Conservation (phyloP, 1,140 invertebrate genomes). For the Heliconius hewitsoni region DNA sequence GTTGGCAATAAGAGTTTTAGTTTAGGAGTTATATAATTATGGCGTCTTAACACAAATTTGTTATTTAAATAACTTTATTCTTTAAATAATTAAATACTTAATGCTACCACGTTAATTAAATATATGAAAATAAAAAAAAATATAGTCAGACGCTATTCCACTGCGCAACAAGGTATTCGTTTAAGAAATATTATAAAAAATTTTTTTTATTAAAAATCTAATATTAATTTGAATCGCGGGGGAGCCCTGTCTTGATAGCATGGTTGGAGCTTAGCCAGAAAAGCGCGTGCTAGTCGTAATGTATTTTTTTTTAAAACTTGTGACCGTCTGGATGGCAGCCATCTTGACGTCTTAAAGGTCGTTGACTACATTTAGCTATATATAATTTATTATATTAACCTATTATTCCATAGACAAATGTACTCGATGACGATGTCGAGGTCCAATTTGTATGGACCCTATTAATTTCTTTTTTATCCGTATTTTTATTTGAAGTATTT, state of each 20-base stretch:
- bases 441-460: background rate
- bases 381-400: constrained; percentile 15
- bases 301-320: constrained; percentile 45
- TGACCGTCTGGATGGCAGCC: constrained; percentile 55
- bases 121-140: too few relatives aligned
- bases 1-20: constrained; percentile 12
- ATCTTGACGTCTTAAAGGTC: constrained; percentile 53
- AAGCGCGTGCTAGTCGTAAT: constrained; percentile 34
- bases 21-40: background rate
- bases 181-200: background rate
- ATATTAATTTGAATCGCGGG: constrained; percentile 14
- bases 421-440: background rate
- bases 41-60: too few relatives aligned
- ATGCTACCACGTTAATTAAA: too few relatives aligned
- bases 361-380: constrained; percentile 47
- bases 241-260: constrained; percentile 30
- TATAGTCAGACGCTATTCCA: too few relatives aligned
- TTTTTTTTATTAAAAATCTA: background rate
- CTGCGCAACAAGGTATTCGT: too few relatives aligned
- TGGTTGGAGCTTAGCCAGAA: constrained; percentile 38
- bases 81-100: too few relatives aligned
- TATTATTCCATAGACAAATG: background rate
- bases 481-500: background rate
- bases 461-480: background rate
- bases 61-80: too few relatives aligned